Evolutionary conservation across 2,113 vertebrate species (phyloP).

Genomic region (Corapipo altera): DNA sequence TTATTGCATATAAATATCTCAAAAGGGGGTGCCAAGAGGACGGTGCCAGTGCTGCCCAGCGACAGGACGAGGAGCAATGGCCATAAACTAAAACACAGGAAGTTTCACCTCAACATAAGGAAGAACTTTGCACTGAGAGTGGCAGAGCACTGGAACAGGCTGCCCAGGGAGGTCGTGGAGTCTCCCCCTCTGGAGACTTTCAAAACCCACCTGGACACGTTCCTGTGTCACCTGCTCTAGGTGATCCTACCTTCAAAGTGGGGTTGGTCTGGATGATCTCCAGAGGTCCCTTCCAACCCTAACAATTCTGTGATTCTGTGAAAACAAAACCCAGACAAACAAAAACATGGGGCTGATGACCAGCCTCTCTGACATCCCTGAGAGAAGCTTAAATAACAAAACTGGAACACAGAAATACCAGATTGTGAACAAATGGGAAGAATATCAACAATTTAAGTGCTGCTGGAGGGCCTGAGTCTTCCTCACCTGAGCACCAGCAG

Average conservation of each 20-base stretch:
- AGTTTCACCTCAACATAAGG: not conserved
- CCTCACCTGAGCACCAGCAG: accelerated
- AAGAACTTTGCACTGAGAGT: not conserved
- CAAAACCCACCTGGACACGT: not conserved
- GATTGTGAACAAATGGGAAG: not conserved
- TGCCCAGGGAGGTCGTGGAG: not conserved
- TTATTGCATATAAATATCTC: too few relatives aligned
- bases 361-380: not conserved
- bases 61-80: not conserved
- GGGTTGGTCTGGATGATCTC: not conserved
- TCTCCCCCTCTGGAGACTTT: accelerated
- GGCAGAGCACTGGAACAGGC: not conserved
- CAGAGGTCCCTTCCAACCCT: too few relatives aligned
- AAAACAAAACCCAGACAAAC: not conserved
- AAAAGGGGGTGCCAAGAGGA: not conserved
- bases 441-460: accelerated
- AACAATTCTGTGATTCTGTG: not conserved
- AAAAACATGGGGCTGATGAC: not conserved
- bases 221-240: not conserved
- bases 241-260: not conserved
- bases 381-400: not conserved
- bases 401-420: not conserved
- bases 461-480: not conserved
- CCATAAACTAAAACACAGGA: not conserved
- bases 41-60: not conserved